phyloP scores from a whole-genome alignment of 1,140 invertebrate genomes.

The Lepidurus packardi region DNA sequence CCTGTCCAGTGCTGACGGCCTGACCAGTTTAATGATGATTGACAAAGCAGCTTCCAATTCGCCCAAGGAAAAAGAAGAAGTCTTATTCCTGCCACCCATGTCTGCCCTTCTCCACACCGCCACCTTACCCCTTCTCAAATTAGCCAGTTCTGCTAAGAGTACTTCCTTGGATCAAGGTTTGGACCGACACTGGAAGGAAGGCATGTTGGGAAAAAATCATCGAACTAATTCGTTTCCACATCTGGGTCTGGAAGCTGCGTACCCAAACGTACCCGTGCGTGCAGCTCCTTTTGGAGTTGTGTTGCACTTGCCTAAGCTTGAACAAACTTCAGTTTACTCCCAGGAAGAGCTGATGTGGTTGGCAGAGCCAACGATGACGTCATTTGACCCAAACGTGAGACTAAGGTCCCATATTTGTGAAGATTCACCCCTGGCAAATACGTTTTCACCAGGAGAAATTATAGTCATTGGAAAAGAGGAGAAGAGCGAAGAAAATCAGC shows the following conservation, averaged over 20 bases:
- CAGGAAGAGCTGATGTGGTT: constrained; percentile 9
- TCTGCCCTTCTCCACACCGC: neutral
- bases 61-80: neutral
- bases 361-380: neutral
- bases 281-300: neutral
- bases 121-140: neutral
- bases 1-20: neutral
- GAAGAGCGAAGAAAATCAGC: neutral
- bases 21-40: constrained; percentile 10
- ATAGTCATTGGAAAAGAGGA: neutral
- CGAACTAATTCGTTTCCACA: constrained; percentile 1
- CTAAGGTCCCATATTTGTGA: neutral
- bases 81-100: neutral
- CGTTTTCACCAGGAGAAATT: neutral
- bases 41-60: neutral
- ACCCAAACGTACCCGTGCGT: neutral
- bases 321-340: neutral
- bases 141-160: neutral
- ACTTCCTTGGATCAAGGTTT: neutral
- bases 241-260: neutral
- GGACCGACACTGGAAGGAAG: neutral
- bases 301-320: neutral
- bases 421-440: neutral
- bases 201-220: neutral
- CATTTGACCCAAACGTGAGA: neutral